Evolutionary conservation across 2,113 vertebrate genomes (phyloP), one percentile per base, ranked within the genome.

Genomic region (Lagenorhynchus albirostris): DNA sequence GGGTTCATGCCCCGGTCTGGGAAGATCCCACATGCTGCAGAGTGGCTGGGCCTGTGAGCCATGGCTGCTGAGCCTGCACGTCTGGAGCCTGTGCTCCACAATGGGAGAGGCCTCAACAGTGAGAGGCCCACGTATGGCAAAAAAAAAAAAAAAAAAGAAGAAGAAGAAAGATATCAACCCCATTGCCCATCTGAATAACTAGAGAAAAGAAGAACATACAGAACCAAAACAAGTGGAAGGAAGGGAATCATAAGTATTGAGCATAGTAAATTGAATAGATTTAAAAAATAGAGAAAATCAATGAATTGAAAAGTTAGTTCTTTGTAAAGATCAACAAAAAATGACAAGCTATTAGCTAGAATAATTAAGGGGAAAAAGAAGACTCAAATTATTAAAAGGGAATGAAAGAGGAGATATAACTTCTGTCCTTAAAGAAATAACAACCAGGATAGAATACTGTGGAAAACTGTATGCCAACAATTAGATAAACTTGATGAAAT

Each of bases 61-160:
- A 44, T 44, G 6, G 7, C 7, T 8, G 0, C 44, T 44, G 1
- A 44, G 44, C 44, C 44, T 44, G 44, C 1, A 8, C 1, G 1
- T 44, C 44, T 8, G 7, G 44, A 44, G 44, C 7, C 44, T 44
- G 44, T 44, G 7, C 44, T 8, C 44, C 1, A 0, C 44, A 44
- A 44, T 0, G 1, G 7, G 44, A 2, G 44, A 44, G 44, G 44
- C 44, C 44, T 1, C 44, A 44, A 9, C 44, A 44, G 44, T 44
- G 44, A 44, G 41, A 44, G 44, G 44, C 44, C 44, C 44, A 10
- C 1, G 44, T 44, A 44, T 5, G 38, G 38, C 38, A 38, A 38
- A 38, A 38, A 38, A 38, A 38, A 44, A 44, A 44, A 47, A 11
- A 47, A 47, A 44, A 44, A 44, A 44, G 7, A 44, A 47, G 2